Evolutionary conservation across 2,888 invertebrate genomes (phyloP), one percentile per base, ranked within the genome.

Genomic region (Anthophora plumipes): DNA sequence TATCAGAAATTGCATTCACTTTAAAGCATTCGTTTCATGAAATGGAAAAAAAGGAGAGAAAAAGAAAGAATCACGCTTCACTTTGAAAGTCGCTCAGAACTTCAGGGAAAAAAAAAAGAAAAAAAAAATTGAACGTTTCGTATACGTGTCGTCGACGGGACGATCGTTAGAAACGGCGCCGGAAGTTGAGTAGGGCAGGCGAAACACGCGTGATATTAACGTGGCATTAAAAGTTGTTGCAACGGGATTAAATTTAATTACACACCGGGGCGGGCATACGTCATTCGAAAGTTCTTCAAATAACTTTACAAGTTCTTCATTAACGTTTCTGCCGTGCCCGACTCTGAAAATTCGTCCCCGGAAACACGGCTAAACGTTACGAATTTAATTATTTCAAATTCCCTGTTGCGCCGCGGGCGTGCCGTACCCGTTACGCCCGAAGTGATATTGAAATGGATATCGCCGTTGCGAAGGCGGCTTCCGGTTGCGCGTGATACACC

Each of bases 161-260:
- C 14, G 37, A 22, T 52, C 41, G 31, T 50, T 63, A 48, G 22
- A 12, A 39, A 31, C 52, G 41, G 12, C 43, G 31, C 41, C n/a
- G 48, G 9, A 77, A 69, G 39, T 78, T 69, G 48, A 14, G 46
- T 37, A 31, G 31, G 31, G 31, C 31, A 4, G 31, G 20, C 50
- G 43, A 52, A 41, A 37, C 61, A 52, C 79, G 63, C 63, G 69
- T 70, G 66, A 75, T 66, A 60, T 52, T 77, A 76, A 52, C 69
- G 43, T 43, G 22, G 43, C 68, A 64, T 78, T 76, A 77, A 78
- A 78, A 78, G 78, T 69, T 63, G 77, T 64, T 52, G 37, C 46
- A 52, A 22, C 63, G 46, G 50, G 69, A 79, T 69, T 80, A 80
- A 80, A 80, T 80, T 80, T 80, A 80, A 80, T 80, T 80, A 80